Evolutionary conservation across 1,140 invertebrate species (phyloP).

Genomic region (Dreissena rostriformis): DNA sequence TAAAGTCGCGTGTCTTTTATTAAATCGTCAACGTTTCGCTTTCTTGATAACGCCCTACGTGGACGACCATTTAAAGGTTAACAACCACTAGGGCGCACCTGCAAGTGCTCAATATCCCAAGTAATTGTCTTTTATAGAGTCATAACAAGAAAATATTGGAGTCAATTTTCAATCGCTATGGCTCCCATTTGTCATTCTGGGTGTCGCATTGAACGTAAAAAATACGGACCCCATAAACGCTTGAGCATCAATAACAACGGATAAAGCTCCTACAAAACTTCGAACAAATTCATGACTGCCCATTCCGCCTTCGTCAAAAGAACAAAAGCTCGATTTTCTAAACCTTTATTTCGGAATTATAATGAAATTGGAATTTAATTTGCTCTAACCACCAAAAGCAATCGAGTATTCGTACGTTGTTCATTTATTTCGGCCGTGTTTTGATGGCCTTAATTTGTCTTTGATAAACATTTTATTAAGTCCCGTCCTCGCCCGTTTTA

Average conservation of each 20-base stretch:
- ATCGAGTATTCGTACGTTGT: conserved; percentile 4
- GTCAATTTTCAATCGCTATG: conserved; percentile 41
- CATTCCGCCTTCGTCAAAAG: neutral
- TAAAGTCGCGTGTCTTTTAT: too few species aligned
- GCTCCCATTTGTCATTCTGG: conserved; percentile 44
- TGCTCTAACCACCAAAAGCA: conserved; percentile 31
- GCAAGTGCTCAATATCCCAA: too few species aligned
- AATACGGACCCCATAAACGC: neutral
- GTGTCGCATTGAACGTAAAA: conserved; percentile 34
- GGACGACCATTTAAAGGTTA: too few species aligned
- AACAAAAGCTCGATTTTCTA: neutral
- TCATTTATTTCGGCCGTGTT: conserved; percentile 39
- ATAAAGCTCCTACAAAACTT: neutral
- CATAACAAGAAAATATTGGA: conserved; percentile 48
- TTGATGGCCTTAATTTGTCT: conserved; percentile 56
- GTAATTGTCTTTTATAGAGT: conserved; percentile 3
- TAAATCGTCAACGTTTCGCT: too few species aligned
- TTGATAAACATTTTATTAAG: conserved; percentile 50
- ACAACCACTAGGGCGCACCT: too few species aligned
- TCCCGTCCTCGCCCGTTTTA: conserved; percentile 34
- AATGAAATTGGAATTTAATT: conserved; percentile 60
- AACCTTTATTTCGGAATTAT: conserved; percentile 29
- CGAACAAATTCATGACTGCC: neutral
- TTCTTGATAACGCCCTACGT: too few species aligned
- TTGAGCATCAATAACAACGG: neutral